Conservation (phyloP, 1,140 invertebrate species). For the Pemphigus obesinymphae region DNA sequence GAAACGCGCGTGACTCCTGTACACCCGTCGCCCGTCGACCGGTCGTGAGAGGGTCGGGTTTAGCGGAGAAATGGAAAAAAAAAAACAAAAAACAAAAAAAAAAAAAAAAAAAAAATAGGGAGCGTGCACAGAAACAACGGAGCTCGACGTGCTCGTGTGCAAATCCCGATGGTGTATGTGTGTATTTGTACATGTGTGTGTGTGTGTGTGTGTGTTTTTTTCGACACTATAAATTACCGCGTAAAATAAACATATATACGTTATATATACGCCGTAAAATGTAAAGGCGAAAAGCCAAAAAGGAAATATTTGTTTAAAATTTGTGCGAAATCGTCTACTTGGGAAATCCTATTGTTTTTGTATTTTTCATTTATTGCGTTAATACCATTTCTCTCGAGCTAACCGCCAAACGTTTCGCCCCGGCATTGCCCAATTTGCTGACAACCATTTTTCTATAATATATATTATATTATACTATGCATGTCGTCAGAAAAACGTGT, state of each 20-base stretch:
- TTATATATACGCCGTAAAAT: neutral
- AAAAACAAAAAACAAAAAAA: neutral
- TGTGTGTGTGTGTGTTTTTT: neutral
- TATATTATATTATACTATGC: too few relatives aligned
- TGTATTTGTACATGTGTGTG: neutral
- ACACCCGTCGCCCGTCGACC: neutral
- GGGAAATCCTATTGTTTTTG: too few relatives aligned
- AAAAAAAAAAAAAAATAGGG: neutral
- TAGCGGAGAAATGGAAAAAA: too few relatives aligned
- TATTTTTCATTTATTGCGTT: too few relatives aligned
- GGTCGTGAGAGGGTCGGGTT: neutral
- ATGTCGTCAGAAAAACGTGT: too few relatives aligned
- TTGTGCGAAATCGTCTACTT: too few relatives aligned
- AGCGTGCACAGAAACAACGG: neutral
- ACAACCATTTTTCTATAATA: too few relatives aligned
- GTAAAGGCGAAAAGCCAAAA: conserved; percentile 15
- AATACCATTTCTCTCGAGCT: too few relatives aligned
- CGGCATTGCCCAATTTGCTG: too few relatives aligned
- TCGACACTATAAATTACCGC: neutral
- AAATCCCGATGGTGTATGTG: conserved; percentile 12
- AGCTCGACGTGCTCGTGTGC: conserved; percentile 27
- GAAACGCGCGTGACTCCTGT: neutral
- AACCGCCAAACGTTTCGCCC: too few relatives aligned
- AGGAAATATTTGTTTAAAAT: conserved; percentile 18
- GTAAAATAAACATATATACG: neutral